phyloP scores from a whole-genome alignment of 2,797 vertebrate genomes.

The Oreortyx pictus region DNA sequence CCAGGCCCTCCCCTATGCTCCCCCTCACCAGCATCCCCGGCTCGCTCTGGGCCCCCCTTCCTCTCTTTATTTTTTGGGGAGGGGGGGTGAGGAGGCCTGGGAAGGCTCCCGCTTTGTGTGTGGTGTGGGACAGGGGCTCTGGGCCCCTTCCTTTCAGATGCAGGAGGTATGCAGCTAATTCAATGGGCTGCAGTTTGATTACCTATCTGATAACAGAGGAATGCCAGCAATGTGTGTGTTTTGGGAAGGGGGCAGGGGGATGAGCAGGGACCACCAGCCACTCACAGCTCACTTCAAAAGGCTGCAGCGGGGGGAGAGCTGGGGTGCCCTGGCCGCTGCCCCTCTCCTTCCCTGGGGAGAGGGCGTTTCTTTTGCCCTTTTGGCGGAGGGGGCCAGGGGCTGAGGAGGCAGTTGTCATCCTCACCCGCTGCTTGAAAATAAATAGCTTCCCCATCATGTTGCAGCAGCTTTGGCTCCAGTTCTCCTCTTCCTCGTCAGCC shows the following conservation, averaged over 20 bases:
- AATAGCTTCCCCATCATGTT: not conserved
- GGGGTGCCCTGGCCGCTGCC: constrained; percentile 13
- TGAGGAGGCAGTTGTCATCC: constrained; percentile 8
- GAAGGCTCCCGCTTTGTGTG: constrained; percentile 82
- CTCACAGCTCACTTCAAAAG: constrained; percentile 76
- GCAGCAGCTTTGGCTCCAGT: constrained; percentile 13
- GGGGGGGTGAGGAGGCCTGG: constrained; percentile 62
- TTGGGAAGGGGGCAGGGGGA: constrained; percentile 71
- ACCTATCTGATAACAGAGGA: constrained; percentile 86
- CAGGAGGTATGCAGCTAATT: constrained; percentile 79
- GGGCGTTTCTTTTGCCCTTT: constrained; percentile 70
- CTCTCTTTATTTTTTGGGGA: constrained; percentile 69
- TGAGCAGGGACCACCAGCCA: constrained; percentile 77
- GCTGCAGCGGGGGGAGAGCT: not conserved
- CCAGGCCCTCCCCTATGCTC: constrained; percentile 53
- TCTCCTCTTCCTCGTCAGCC: not conserved
- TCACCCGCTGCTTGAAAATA: constrained; percentile 43
- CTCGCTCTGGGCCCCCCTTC: constrained; percentile 55
- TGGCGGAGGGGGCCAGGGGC: constrained; percentile 23
- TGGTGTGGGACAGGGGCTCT: constrained; percentile 79
- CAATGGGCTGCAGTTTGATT: constrained; percentile 81
- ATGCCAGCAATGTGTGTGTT: constrained; percentile 83
- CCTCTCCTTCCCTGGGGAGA: constrained; percentile 10
- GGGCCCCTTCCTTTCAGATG: constrained; percentile 81
- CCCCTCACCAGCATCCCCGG: constrained; percentile 60